These are phyloP conservation scores for Thereva unica DNA, from an alignment of 2,888 invertebrate genomes.

Conservation along the genomic window DNA sequence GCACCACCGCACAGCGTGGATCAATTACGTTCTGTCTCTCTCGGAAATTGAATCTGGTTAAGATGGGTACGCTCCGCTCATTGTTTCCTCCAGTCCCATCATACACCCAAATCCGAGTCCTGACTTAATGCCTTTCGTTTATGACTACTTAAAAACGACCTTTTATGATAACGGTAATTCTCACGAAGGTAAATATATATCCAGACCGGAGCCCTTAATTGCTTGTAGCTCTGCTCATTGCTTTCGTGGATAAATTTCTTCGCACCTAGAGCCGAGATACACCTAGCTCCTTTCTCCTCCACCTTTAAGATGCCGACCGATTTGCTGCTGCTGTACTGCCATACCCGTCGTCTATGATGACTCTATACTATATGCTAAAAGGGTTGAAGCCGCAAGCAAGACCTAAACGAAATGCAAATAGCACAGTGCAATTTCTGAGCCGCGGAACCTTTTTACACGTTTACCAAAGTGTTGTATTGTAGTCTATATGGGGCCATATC, in stretches of 20 bases:
- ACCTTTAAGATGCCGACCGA: conserved; percentile 5
- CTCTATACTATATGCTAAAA: conserved; percentile 9
- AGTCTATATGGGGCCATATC: not conserved
- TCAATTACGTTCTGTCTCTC: too few relatives aligned
- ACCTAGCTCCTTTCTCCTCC: not conserved
- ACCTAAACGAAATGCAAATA: conserved; percentile 54
- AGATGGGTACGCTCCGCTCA: too few relatives aligned
- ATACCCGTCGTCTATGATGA: too few relatives aligned
- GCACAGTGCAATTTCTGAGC: conserved; percentile 47
- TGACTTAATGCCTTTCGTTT: not conserved
- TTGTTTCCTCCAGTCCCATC: not conserved
- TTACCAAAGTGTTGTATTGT: conserved; percentile 15
- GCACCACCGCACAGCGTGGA: too few relatives aligned
- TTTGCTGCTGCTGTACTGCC: not conserved
- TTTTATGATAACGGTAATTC: too few relatives aligned
- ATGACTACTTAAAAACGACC: not conserved
- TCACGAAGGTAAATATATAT: too few relatives aligned
- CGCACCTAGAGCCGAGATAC: too few relatives aligned
- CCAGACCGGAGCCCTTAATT: too few relatives aligned
- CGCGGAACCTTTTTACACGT: conserved; percentile 5
- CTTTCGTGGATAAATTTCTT: too few relatives aligned
- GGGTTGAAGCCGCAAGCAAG: conserved; percentile 45
- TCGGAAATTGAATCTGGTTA: too few relatives aligned
- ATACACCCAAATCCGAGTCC: not conserved
- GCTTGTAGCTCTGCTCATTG: too few relatives aligned